Conservation (phyloP, 2,888 invertebrate genomes). For the Bursaphelenchus okinawaensis region DNA sequence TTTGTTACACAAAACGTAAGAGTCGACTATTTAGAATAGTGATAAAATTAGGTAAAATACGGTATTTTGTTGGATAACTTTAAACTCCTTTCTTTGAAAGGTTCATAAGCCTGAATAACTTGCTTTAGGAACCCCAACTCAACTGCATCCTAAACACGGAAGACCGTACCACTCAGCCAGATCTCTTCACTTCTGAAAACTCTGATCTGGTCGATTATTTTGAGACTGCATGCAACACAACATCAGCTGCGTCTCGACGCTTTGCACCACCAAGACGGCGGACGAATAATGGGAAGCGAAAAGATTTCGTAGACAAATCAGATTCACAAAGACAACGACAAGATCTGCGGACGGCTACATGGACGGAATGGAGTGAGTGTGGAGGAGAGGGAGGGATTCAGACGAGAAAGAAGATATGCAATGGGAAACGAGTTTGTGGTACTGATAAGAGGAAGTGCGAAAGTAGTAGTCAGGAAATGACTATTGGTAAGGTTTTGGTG, state of each 20-base stretch:
- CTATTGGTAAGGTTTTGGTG: not conserved
- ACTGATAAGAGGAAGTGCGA: conserved; percentile 19
- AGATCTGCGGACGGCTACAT: conserved; percentile 1
- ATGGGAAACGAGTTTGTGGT: conserved; percentile 26
- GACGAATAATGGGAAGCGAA: not conserved
- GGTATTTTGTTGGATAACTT: too few relatives aligned
- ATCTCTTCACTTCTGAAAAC: conserved; percentile 53
- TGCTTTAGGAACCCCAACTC: conserved; percentile 44
- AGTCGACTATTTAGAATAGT: too few relatives aligned
- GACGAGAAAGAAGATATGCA: conserved; percentile 25
- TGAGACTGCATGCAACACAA: conserved; percentile 42
- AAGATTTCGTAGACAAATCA: not conserved
- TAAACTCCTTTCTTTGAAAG: too few relatives aligned
- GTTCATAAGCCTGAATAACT: too few relatives aligned
- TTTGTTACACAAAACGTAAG: too few relatives aligned
- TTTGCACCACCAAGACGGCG: conserved; percentile 12
- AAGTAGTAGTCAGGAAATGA: not conserved
- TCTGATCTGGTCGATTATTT: conserved; percentile 57
- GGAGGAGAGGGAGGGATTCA: not conserved
- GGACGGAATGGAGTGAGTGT: conserved; percentile 33
- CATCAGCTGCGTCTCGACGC: conserved; percentile 13
- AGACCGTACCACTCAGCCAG: conserved; percentile 47
- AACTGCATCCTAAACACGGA: conserved; percentile 58
- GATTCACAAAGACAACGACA: not conserved
- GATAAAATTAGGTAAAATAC: too few relatives aligned